Conservation (phyloP, 2,797 vertebrate genomes). For the Enteromius viviparus region DNA sequence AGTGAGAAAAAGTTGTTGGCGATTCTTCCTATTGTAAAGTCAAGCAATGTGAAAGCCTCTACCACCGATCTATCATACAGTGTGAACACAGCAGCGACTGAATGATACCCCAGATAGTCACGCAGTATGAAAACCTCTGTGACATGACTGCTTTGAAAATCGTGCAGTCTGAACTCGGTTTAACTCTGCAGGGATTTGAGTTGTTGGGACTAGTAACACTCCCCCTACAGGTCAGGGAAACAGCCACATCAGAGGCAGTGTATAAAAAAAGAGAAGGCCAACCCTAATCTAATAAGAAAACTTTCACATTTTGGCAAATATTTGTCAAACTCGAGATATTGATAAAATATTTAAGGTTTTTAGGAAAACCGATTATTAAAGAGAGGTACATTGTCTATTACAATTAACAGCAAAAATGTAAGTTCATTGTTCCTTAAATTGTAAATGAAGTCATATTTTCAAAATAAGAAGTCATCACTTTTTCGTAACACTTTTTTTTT, state of each 20-base stretch:
- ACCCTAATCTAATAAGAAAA: not conserved
- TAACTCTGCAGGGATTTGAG: not conserved
- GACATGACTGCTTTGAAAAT: no score
- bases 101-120: no score
- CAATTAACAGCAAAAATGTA: not conserved
- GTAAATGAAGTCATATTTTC: not conserved
- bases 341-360: not conserved
- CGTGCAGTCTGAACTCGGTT: no score
- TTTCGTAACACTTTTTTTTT: no score
- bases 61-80: no score
- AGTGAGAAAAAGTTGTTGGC: no score
- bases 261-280: not conserved
- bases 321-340: no score
- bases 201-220: not conserved
- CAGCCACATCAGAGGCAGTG: not conserved
- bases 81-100: no score
- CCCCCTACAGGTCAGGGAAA: not conserved
- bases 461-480: not conserved
- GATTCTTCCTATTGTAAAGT: no score
- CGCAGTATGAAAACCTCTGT: no score
- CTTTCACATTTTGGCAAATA: not conserved
- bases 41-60: no score
- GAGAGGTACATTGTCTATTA: no score
- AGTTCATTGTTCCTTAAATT: not conserved
- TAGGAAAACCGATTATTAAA: not conserved